Evolutionary conservation across 2,113 vertebrate species (phyloP).

Genomic region (Potamarius usumacintae): DNA sequence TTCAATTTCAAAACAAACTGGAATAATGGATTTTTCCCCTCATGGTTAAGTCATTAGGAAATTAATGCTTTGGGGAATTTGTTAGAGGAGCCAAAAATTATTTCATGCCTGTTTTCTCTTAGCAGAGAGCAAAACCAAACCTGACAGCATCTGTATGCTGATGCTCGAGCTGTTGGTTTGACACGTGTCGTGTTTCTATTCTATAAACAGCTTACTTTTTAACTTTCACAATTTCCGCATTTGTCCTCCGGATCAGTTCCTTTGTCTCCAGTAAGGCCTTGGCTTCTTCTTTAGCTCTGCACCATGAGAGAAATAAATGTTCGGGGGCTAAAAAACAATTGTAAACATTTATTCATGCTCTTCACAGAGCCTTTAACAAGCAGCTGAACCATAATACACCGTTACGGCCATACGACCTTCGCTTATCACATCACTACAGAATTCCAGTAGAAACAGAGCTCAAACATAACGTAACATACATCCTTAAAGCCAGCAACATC

Average conservation of each 20-base stretch:
- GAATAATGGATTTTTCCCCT: too few species aligned
- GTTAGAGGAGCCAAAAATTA: too few species aligned
- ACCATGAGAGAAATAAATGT: background rate
- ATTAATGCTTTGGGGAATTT: too few species aligned
- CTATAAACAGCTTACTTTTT: constrained; percentile 67
- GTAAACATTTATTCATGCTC: background rate
- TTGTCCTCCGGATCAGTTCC: constrained; percentile 64
- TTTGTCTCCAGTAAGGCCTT: constrained; percentile 65
- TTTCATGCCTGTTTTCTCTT: background rate
- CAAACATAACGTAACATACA: constrained; percentile 56
- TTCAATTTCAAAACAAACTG: too few species aligned
- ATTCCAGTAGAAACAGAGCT: background rate
- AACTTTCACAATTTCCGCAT: constrained; percentile 62
- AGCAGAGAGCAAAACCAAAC: background rate
- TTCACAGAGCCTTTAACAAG: background rate
- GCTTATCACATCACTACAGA: background rate
- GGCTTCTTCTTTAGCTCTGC: constrained; percentile 73
- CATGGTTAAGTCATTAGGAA: too few species aligned
- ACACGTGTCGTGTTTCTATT: background rate
- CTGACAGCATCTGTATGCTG: background rate
- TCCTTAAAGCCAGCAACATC: constrained; percentile 67
- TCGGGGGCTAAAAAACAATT: background rate
- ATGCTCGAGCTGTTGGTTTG: background rate
- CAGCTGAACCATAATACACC: background rate
- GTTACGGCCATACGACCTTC: background rate